phyloP scores from a whole-genome alignment of 2,797 vertebrate genomes.

The Acanthiza pusilla region DNA sequence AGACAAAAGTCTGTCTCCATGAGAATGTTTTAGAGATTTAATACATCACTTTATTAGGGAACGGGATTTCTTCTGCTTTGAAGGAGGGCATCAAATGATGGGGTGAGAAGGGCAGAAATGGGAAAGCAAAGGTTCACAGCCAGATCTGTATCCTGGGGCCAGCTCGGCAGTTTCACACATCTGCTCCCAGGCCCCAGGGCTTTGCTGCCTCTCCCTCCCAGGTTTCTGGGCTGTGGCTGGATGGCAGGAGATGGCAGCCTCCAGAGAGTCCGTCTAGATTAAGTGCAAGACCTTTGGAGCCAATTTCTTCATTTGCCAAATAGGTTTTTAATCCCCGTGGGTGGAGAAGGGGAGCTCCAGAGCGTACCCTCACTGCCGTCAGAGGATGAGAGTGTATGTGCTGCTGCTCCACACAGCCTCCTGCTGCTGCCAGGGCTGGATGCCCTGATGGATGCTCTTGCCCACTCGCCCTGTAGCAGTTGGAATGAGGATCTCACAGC shows the following conservation, averaged over 20 bases:
- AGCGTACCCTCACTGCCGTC: accelerated
- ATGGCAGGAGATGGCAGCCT: neutral
- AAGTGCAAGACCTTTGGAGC: neutral
- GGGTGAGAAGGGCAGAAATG: conserved; percentile 10
- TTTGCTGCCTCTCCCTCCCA: neutral
- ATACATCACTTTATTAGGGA: neutral
- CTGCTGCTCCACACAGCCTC: neutral
- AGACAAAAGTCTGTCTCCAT: neutral
- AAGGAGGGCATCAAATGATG: neutral
- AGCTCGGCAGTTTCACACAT: too few relatives aligned
- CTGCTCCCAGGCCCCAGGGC: neutral
- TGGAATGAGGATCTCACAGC: neutral
- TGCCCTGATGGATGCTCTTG: accelerated
- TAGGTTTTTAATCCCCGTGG: neutral
- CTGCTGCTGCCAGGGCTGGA: neutral
- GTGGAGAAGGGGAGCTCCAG: neutral
- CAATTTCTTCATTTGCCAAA: neutral
- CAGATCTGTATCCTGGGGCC: neutral
- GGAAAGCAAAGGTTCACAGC: neutral
- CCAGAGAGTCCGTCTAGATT: neutral
- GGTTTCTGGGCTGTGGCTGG: neutral
- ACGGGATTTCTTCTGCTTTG: neutral
- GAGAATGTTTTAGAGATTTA: neutral
- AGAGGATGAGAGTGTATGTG: neutral
- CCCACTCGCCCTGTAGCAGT: accelerated